phyloP scores from a whole-genome alignment of 2,888 invertebrate genomes.

The Acanthococcus lagerstroemiae region DNA sequence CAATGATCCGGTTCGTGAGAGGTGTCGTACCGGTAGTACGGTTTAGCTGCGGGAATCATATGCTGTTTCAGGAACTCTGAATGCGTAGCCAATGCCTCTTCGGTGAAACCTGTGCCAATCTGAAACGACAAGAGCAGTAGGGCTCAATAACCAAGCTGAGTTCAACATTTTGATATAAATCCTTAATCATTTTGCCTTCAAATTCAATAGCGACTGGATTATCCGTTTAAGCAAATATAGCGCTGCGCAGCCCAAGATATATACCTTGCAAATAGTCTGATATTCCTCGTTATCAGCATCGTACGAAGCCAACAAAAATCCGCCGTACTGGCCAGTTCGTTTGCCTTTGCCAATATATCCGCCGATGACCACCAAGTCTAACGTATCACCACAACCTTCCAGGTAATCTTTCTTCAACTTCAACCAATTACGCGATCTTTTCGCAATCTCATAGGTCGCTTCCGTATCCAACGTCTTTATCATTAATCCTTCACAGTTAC shows the following conservation, averaged over 20 bases:
- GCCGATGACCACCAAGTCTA: slow-evolving; percentile 92
- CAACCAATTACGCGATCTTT: slow-evolving; percentile 86
- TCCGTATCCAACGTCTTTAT: slow-evolving; percentile 84
- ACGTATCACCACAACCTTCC: slow-evolving; percentile 89
- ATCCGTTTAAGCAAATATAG: too few species aligned
- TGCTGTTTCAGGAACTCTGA: slow-evolving; percentile 64
- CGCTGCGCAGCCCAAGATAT: background rate
- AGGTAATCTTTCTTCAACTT: slow-evolving; percentile 97
- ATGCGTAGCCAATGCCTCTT: slow-evolving; percentile 72
- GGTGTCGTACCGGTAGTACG: slow-evolving; percentile 69
- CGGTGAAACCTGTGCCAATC: slow-evolving; percentile 90
- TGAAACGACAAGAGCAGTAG: too few species aligned
- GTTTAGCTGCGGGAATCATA: slow-evolving; percentile 61
- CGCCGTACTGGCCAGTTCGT: slow-evolving; percentile 85
- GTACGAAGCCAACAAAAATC: slow-evolving; percentile 88
- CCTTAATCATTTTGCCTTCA: too few species aligned
- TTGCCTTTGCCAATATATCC: slow-evolving; percentile 88
- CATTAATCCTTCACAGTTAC: slow-evolving; percentile 98
- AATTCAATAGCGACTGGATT: too few species aligned
- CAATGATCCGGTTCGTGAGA: slow-evolving; percentile 74
- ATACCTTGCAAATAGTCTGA: slow-evolving; percentile 82
- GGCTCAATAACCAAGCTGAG: too few species aligned
- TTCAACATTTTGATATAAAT: background rate
- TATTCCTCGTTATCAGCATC: slow-evolving; percentile 82
- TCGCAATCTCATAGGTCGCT: slow-evolving; percentile 94